A percentile compares a stretch with the other conserved stretches of the same genome.
Conservation (phyloP, 2,113 vertebrate species). For the Microcebus lehilahytsara region DNA sequence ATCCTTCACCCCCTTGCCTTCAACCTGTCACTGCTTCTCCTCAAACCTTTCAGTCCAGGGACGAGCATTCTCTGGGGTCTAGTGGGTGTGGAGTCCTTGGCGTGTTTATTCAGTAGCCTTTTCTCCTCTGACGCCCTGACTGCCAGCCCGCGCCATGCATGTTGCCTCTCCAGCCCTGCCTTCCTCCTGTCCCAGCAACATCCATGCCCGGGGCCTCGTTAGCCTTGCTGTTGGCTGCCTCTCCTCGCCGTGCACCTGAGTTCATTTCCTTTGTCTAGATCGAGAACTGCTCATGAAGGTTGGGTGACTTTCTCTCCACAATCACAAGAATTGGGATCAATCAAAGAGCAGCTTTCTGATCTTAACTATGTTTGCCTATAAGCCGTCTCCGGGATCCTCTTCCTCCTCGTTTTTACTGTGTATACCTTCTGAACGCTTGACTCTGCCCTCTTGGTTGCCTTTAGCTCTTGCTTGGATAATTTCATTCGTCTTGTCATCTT, state of each 20-base stretch:
- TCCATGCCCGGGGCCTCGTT: too few species aligned
- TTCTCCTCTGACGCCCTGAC: not conserved
- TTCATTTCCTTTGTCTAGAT: not conserved
- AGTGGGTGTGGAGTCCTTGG: not conserved
- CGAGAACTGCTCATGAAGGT: not conserved
- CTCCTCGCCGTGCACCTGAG: too few species aligned
- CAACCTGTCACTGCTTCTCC: not conserved
- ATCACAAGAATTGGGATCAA: not conserved
- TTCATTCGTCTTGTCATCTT: not conserved
- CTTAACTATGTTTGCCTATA: not conserved
- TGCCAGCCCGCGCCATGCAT: not conserved
- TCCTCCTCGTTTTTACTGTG: not conserved
- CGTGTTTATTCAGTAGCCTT: not conserved
- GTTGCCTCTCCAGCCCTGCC: not conserved
- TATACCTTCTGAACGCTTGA: not conserved
- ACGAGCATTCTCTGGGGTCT: not conserved
- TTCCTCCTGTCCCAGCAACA: not conserved
- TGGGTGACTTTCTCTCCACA: not conserved
- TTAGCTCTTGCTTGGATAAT: not conserved
- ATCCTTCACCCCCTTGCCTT: not conserved
- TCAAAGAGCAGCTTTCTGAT: not conserved
- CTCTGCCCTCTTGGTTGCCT: not conserved
- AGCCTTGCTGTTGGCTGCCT: not conserved
- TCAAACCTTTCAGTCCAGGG: not conserved
- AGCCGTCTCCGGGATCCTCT: not conserved